These are phyloP conservation scores for Ennomos fuscantarius DNA, from an alignment of 2,888 invertebrate genomes.

Conservation along the genomic window DNA sequence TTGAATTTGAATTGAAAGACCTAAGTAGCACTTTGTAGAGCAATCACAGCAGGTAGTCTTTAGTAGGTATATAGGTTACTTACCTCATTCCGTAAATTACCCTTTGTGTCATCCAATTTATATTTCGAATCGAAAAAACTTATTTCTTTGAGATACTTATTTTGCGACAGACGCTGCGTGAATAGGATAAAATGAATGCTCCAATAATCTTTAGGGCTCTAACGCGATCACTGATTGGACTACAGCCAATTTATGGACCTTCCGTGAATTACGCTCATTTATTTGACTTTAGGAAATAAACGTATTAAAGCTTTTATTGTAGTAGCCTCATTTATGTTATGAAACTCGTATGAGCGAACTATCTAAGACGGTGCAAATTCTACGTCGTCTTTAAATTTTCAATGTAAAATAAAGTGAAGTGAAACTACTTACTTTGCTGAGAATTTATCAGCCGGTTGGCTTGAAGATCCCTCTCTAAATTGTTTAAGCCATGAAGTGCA, in stretches of 20 bases:
- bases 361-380: no score
- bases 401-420: no score
- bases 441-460: no score
- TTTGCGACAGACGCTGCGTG: constrained; percentile 25
- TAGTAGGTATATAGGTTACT: no score
- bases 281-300: neutral
- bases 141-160: constrained; percentile 13
- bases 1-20: no score
- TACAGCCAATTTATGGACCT: constrained; percentile 32
- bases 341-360: no score
- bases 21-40: no score
- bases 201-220: constrained; percentile 38
- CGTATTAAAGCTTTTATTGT: no score
- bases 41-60: no score
- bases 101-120: constrained; percentile 1
- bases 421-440: no score
- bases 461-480: no score
- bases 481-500: constrained; percentile 9
- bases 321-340: neutral
- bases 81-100: neutral
- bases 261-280: constrained; percentile 17
- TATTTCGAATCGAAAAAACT: constrained; percentile 10
- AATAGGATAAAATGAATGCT: constrained; percentile 36
- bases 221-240: constrained; percentile 38
- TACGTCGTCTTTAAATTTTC: no score